These are phyloP conservation scores for Danio choprae DNA, from an alignment of 2,797 vertebrate species.

Conservation along the genomic window DNA sequence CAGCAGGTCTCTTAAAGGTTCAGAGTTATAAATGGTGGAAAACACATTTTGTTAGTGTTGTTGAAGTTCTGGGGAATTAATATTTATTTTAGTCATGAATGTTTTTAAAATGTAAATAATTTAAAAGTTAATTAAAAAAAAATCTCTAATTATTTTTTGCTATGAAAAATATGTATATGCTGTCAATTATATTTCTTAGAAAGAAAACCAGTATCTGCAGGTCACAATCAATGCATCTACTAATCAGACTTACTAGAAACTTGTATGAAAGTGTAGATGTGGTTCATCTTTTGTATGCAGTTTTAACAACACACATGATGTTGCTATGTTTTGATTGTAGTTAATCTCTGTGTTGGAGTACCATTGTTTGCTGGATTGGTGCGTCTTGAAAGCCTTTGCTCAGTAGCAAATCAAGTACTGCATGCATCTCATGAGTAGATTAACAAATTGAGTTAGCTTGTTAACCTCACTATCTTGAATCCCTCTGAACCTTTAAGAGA, in stretches of 20 bases:
- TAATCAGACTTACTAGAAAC: too few relatives aligned
- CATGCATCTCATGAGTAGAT: conserved; percentile 71
- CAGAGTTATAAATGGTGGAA: too few relatives aligned
- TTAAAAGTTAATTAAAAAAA: too few relatives aligned
- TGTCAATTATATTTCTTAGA: too few relatives aligned
- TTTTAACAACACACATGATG: neutral
- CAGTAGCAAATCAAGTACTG: conserved; percentile 66
- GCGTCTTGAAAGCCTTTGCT: conserved; percentile 55
- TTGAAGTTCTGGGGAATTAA: too few relatives aligned
- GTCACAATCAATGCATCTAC: too few relatives aligned
- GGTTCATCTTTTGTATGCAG: neutral
- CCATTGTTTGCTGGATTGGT: conserved; percentile 29
- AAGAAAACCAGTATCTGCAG: too few relatives aligned
- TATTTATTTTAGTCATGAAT: too few relatives aligned
- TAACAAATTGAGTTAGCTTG: conserved; percentile 73
- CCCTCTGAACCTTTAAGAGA: conserved; percentile 20
- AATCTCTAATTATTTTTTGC: too few relatives aligned
- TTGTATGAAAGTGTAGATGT: neutral
- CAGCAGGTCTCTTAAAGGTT: conserved; percentile 6
- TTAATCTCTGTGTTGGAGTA: neutral
- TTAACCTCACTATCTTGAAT: conserved; percentile 52
- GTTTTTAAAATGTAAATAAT: too few relatives aligned
- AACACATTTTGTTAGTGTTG: too few relatives aligned
- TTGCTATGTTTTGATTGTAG: conserved; percentile 7
- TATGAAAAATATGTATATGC: too few relatives aligned